phyloP scores from a whole-genome alignment of 2,113 vertebrate species.

The Leptobrachium ailaonicum region DNA sequence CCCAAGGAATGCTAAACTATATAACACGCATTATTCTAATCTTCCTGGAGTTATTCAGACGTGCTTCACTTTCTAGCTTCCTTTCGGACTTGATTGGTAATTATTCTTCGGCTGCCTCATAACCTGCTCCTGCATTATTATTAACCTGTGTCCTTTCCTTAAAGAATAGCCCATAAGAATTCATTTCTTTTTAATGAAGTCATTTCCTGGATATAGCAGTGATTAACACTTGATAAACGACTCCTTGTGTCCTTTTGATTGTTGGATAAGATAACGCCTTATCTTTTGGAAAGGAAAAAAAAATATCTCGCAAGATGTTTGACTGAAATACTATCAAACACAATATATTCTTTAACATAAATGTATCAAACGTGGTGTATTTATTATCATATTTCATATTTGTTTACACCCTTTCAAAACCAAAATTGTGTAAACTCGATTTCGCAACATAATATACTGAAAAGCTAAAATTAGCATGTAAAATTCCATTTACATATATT shows the following conservation, averaged over 20 bases:
- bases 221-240: conserved; percentile 42
- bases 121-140: conserved; percentile 19
- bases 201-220: conserved; percentile 32
- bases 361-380: no score
- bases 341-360: no score
- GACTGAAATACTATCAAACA: no score
- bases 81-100: conserved; percentile 40
- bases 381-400: no score
- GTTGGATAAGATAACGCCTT: neutral
- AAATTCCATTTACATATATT: no score
- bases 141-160: conserved; percentile 45
- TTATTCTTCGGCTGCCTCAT: conserved; percentile 16
- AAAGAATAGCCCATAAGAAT: conserved; percentile 25
- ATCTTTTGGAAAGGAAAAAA: no score
- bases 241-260: conserved; percentile 37
- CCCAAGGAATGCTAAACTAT: neutral
- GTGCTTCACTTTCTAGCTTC: neutral
- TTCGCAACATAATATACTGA: no score
- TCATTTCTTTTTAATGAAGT: conserved; percentile 45
- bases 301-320: no score
- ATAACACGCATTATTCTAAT: conserved; percentile 12
- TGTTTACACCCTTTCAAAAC: no score
- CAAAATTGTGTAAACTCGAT: no score
- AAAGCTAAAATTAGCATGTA: no score
- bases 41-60: neutral